Conservation (phyloP, 2,113 vertebrate species). For the Dicentrarchus labrax region DNA sequence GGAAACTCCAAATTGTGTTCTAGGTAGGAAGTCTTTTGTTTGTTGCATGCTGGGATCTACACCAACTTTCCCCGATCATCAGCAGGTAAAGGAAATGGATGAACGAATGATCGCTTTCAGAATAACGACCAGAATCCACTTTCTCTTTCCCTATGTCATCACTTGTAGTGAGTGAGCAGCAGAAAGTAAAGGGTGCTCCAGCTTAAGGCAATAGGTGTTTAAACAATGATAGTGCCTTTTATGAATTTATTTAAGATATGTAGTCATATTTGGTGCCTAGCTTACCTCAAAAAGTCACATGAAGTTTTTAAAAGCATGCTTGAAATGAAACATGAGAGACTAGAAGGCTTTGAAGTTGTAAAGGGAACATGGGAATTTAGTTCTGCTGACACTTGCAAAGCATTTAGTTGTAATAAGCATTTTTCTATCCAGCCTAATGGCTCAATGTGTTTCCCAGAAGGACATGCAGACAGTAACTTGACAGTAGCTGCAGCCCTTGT, state of each 20-base stretch:
- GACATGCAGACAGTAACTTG: neutral
- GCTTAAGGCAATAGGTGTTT: neutral
- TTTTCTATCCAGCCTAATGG: conserved; percentile 8
- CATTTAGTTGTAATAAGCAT: conserved; percentile 12
- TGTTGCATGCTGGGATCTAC: neutral
- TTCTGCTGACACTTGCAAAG: conserved; percentile 13
- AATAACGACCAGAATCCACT: neutral
- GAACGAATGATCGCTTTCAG: neutral
- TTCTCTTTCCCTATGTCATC: neutral
- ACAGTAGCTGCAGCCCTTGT: conserved; percentile 18
- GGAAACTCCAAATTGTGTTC: neutral
- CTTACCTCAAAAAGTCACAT: neutral
- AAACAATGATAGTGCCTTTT: neutral
- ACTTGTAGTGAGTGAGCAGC: neutral
- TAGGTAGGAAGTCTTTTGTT: neutral
- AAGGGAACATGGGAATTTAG: neutral
- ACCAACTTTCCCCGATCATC: neutral
- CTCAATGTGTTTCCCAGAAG: conserved; percentile 21
- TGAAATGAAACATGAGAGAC: neutral
- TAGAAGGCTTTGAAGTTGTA: neutral
- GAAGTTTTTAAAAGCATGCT: conserved; percentile 17
- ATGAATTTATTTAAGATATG: neutral
- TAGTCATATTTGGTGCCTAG: neutral
- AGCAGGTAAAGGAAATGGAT: neutral
- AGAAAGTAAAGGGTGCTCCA: neutral